These are phyloP conservation scores for Drosophila hamatofila DNA, from an alignment of 2,888 invertebrate species.

Conservation along the genomic window DNA sequence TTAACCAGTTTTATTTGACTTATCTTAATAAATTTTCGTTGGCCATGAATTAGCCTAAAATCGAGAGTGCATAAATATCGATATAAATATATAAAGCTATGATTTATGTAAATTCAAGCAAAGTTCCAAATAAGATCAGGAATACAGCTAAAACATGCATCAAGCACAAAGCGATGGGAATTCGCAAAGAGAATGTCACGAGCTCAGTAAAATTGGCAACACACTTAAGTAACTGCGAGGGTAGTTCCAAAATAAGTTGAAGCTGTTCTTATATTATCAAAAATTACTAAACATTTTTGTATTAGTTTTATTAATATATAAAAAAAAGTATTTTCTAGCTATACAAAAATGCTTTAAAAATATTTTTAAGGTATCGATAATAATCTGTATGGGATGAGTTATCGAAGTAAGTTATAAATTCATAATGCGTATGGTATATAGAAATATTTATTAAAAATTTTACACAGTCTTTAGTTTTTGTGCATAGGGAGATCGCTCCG, in stretches of 20 bases:
- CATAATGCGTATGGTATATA: too few relatives aligned
- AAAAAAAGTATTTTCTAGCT: too few relatives aligned
- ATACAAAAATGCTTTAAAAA: too few relatives aligned
- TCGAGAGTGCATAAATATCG: not conserved
- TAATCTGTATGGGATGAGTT: too few relatives aligned
- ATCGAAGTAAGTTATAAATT: too few relatives aligned
- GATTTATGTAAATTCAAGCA: constrained; percentile 5
- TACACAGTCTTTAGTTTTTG: too few relatives aligned
- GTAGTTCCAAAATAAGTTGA: not conserved
- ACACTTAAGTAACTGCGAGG: not conserved
- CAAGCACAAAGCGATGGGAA: not conserved
- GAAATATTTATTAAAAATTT: too few relatives aligned
- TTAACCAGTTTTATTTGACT: constrained; percentile 16
- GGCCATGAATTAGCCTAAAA: constrained; percentile 20
- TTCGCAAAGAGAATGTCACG: constrained; percentile 7
- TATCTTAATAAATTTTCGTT: constrained; percentile 24
- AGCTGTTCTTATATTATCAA: too few relatives aligned
- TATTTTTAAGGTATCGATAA: too few relatives aligned
- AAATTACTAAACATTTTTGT: too few relatives aligned
- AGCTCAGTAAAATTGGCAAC: not conserved
- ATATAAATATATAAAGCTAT: not conserved
- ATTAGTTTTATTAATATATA: too few relatives aligned
- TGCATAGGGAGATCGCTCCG: too few relatives aligned
- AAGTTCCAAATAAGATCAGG: constrained; percentile 4
- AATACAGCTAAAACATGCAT: constrained; percentile 4